phyloP scores from a whole-genome alignment of 2,888 invertebrate species.

The Drosophila borborema region DNA sequence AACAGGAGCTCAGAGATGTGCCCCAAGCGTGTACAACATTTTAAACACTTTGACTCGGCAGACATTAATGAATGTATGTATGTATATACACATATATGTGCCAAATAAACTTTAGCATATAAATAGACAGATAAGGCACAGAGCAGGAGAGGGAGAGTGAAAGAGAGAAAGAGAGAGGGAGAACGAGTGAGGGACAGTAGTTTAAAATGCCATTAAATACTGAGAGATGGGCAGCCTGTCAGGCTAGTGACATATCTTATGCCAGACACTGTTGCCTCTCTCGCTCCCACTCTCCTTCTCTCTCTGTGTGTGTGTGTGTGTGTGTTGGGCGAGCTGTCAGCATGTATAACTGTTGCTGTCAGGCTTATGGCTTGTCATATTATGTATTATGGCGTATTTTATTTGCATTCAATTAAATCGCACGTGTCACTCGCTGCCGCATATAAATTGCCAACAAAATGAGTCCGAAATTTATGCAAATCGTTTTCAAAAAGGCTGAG shows the following conservation, averaged over 20 bases:
- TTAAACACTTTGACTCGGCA: slow-evolving; percentile 69
- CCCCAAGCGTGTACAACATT: slow-evolving; percentile 67
- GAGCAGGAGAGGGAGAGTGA: neutral
- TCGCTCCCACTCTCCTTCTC: slow-evolving; percentile 7
- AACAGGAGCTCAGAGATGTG: slow-evolving; percentile 30
- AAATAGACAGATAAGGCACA: slow-evolving; percentile 13
- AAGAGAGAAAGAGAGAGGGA: neutral
- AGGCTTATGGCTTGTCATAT: slow-evolving; percentile 77
- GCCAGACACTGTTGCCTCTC: slow-evolving; percentile 32
- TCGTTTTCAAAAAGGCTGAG: slow-evolving; percentile 15
- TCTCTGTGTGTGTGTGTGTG: neutral
- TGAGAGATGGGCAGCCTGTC: slow-evolving; percentile 61
- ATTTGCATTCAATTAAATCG: slow-evolving; percentile 80
- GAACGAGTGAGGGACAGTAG: slow-evolving; percentile 46
- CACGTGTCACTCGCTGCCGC: slow-evolving; percentile 67
- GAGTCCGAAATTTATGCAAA: slow-evolving; percentile 73
- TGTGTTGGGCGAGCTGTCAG: slow-evolving; percentile 56
- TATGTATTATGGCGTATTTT: slow-evolving; percentile 76
- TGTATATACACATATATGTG: slow-evolving; percentile 49
- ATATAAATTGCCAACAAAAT: slow-evolving; percentile 74
- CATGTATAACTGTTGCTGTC: slow-evolving; percentile 78
- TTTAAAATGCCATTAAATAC: slow-evolving; percentile 77
- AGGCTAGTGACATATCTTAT: slow-evolving; percentile 55
- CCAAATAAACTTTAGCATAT: slow-evolving; percentile 18
- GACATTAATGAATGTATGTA: slow-evolving; percentile 72